A percentile compares a stretch with the other conserved stretches of the same genome.
Evolutionary conservation across 1,140 invertebrate species (phyloP).

Genomic region (Drosophila guanche): DNA sequence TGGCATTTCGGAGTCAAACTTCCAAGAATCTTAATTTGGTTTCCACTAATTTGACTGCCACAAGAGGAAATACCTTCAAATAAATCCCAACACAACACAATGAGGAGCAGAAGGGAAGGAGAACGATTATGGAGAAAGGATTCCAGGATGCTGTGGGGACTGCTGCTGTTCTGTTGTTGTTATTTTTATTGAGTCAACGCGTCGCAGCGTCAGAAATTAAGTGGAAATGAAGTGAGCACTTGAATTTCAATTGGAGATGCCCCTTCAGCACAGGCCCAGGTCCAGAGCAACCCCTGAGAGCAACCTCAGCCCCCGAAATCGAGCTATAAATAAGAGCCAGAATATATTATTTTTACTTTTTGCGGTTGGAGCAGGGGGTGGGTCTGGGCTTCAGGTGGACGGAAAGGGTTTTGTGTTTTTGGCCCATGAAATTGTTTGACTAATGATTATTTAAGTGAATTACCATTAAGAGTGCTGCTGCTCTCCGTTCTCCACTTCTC

Average conservation of each 20-base stretch:
- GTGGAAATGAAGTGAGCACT: conserved; percentile 60
- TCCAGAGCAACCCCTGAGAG: conserved; percentile 25
- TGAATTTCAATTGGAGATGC: conserved; percentile 61
- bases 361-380: conserved; percentile 14
- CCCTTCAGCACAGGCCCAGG: conserved; percentile 6
- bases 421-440: conserved; percentile 58
- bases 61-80: too few relatives aligned
- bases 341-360: conserved; percentile 43
- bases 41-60: too few relatives aligned
- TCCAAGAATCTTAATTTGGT: too few relatives aligned
- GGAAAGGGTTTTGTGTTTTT: conserved; percentile 30
- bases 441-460: conserved; percentile 82
- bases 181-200: conserved; percentile 46
- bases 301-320: conserved; percentile 22
- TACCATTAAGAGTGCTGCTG: conserved; percentile 62
- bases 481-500: conserved; percentile 1
- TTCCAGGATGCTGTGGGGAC: neutral
- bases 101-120: too few relatives aligned
- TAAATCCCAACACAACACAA: too few relatives aligned
- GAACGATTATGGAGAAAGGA: neutral
- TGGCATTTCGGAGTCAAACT: too few relatives aligned
- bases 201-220: conserved; percentile 56
- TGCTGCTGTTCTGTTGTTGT: conserved; percentile 21
- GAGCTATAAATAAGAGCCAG: conserved; percentile 44
- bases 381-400: conserved; percentile 1